Conservation (phyloP, 2,888 invertebrate genomes). For the Drosophila aldrichi region DNA sequence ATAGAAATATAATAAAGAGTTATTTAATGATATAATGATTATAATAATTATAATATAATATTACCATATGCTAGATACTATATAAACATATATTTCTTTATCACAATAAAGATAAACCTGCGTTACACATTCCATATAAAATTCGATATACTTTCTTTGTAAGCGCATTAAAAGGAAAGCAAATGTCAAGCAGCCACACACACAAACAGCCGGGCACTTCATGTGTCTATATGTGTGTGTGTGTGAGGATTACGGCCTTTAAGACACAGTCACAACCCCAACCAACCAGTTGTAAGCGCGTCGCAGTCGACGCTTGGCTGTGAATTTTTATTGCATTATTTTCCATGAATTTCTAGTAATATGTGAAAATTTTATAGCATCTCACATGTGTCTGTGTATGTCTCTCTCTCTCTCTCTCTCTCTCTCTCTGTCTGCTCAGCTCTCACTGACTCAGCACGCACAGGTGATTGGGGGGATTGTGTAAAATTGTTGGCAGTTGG, state of each 20-base stretch:
- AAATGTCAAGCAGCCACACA: constrained; percentile 44
- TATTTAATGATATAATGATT: no score
- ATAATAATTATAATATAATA: no score
- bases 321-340: constrained; percentile 84
- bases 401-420: not conserved
- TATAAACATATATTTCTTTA: not conserved
- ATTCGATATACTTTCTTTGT: not conserved
- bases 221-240: constrained; percentile 10
- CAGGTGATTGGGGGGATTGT: constrained; percentile 42
- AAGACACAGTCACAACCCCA: constrained; percentile 36
- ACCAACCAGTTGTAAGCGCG: constrained; percentile 19
- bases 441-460: constrained; percentile 36
- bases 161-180: constrained; percentile 35
- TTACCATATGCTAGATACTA: no score
- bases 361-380: constrained; percentile 73
- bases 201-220: constrained; percentile 30
- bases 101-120: not conserved
- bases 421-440: constrained; percentile 7
- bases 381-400: constrained; percentile 39
- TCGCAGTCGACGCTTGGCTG: constrained; percentile 55
- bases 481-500: constrained; percentile 15
- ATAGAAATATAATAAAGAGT: no score
- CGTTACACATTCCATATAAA: not conserved
- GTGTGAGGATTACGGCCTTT: constrained; percentile 53
- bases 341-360: constrained; percentile 83